phyloP scores from a whole-genome alignment of 53 echinoderm and acorn worm genomes.

The Antedon mediterranea region DNA sequence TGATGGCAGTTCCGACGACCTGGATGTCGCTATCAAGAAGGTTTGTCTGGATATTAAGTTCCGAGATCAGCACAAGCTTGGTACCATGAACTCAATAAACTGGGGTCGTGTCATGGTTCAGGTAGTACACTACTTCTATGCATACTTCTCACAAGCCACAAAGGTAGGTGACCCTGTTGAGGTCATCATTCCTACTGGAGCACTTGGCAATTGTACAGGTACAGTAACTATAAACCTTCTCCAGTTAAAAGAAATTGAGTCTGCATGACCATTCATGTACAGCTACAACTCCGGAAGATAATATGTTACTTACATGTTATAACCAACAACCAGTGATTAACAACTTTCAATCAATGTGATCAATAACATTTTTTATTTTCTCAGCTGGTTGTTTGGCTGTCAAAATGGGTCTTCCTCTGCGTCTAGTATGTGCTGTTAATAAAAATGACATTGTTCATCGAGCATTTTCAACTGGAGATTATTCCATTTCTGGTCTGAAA shows the following conservation, averaged over 20 bases:
- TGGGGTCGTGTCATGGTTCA: conserved; percentile 59
- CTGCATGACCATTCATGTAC: too few relatives aligned
- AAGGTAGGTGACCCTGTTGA: conserved; percentile 41
- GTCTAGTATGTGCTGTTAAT: conserved; percentile 69
- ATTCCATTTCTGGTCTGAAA: conserved; percentile 21
- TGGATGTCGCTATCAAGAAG: conserved; percentile 30
- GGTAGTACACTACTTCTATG: conserved; percentile 43
- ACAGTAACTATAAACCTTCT: too few relatives aligned
- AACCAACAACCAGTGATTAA: not conserved
- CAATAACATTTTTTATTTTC: not conserved
- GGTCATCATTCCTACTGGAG: conserved; percentile 74
- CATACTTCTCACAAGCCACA: conserved; percentile 47
- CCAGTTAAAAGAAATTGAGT: too few relatives aligned
- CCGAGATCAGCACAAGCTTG: conserved; percentile 30
- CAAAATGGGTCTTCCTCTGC: conserved; percentile 69
- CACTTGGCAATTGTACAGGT: conserved; percentile 66
- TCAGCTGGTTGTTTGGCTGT: conserved; percentile 63
- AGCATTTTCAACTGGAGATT: conserved; percentile 37
- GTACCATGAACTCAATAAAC: conserved; percentile 81
- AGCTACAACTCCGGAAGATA: too few relatives aligned
- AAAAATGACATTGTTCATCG: conserved; percentile 61
- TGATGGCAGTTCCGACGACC: conserved; percentile 46
- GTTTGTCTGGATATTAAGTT: conserved; percentile 45
- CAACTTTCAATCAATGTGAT: not conserved
- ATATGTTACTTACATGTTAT: too few relatives aligned